A percentile compares a stretch with the other conserved stretches of the same genome.
Evolutionary conservation across 2,797 vertebrate genomes (phyloP).

Genomic region (Sebastes glaucus): DNA sequence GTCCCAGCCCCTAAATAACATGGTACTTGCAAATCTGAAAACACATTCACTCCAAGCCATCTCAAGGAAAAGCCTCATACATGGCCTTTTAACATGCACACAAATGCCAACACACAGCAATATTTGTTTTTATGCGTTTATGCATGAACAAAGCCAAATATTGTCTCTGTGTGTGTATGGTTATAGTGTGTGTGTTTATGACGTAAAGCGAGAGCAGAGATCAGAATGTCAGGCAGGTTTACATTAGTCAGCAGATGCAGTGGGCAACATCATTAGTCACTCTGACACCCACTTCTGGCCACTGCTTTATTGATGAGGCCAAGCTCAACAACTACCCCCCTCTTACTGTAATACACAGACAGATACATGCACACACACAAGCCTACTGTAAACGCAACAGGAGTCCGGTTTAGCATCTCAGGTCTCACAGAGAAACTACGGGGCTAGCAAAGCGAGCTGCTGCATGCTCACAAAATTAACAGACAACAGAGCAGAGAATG

Average conservation of each 20-base stretch:
- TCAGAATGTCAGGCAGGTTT: conserved; percentile 75
- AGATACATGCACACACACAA: not conserved
- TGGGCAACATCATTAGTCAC: conserved; percentile 80
- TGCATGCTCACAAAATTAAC: conserved; percentile 11
- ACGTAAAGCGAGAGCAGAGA: conserved; percentile 59
- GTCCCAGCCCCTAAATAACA: not conserved
- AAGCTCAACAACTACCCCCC: conserved; percentile 57
- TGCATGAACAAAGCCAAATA: not conserved
- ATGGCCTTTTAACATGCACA: not conserved
- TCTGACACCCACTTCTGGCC: conserved; percentile 79
- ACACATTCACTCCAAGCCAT: not conserved
- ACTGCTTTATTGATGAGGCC: conserved; percentile 81
- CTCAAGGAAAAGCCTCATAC: not conserved
- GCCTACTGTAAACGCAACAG: conserved; percentile 54
- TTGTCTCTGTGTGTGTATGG: not conserved
- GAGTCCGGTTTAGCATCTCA: conserved; percentile 37
- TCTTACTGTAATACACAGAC: conserved; percentile 26
- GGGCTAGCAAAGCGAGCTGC: not conserved
- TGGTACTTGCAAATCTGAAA: not conserved
- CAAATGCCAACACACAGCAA: not conserved
- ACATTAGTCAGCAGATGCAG: conserved; percentile 83
- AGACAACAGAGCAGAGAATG: not conserved
- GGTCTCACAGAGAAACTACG: conserved; percentile 26
- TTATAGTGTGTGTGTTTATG: conserved; percentile 48
- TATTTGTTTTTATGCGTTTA: not conserved